Evolutionary conservation across 1,140 invertebrate genomes (phyloP), one percentile per base, ranked within the genome.

Genomic region (Ectropis grisescens): DNA sequence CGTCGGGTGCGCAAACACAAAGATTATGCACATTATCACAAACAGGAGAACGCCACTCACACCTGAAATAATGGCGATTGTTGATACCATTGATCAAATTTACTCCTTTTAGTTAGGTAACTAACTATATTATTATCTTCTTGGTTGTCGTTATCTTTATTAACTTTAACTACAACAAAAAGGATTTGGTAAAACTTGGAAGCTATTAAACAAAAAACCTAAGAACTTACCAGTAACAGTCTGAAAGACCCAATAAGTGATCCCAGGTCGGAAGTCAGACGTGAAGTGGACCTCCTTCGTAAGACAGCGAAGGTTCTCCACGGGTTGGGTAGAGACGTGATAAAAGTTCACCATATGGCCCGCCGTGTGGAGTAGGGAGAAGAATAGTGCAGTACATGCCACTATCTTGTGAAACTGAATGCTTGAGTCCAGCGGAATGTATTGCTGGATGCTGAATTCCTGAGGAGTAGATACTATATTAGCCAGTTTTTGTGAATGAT

Each of bases 341-440:
- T 99, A 99, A 75, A 99, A 99, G 78, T 99, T 99, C 12, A 99
- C 94, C 56, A 98, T 93, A 66, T 99, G 98, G 0, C 98, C 98
- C 13, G 97, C 89, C 0, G 96, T 95, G 58, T 99, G 93, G 1
- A 97, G 85, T 6, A 95, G 75, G 1, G 91, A 94, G 74, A 98
- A 99, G 81, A 99, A 97, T 0, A 98, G 84, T 0, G 96, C 97
- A 0, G 97, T 98, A 57, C 96, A 96, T 0, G 97, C 98, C 0
- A 96, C 96, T 27, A 99, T 96, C 82, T 99, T 99, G 75, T 99
- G 98, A 67, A 99, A 99, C 54, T 97, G 95, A 11, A 99, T 96
- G 50, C 98, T 95, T 0, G 97, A 94, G 70, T 99, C 98, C 10
- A 99, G 82, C 0, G 98, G 98, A 30, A 99, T 97, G 74, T 98